Evolutionary conservation across 2,797 vertebrate species (phyloP).

Genomic region (Yasuhikotakia modesta): DNA sequence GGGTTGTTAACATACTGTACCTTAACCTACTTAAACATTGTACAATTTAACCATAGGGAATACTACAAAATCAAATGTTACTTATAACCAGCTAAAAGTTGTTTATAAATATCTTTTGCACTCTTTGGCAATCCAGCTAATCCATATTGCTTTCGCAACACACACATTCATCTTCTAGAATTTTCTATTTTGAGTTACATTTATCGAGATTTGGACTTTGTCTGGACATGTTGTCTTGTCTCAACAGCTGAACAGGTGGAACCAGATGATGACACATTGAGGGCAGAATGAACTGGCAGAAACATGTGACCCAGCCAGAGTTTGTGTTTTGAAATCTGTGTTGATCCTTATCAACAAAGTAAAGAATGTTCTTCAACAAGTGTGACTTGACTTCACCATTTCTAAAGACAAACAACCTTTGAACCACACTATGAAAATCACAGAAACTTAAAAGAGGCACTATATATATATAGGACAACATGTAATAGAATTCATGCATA

Average conservation of each 20-base stretch:
- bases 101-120: neutral
- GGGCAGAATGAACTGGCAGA: constrained; percentile 5
- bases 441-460: neutral
- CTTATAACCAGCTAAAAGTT: neutral
- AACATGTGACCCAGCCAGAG: constrained; percentile 24
- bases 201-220: constrained; percentile 12
- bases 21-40: neutral
- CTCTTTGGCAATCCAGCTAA: too few relatives aligned
- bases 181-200: neutral
- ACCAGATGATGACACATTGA: neutral
- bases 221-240: constrained; percentile 7
- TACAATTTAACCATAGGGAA: constrained; percentile 4
- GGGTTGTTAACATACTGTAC: constrained; percentile 12
- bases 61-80: neutral
- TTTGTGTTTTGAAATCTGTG: constrained; percentile 19
- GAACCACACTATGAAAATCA: too few relatives aligned
- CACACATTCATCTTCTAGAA: too few relatives aligned
- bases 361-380: neutral
- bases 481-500: too few relatives aligned
- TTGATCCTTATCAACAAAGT: constrained; percentile 11
- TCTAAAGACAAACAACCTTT: neutral
- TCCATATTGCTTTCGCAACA: too few relatives aligned
- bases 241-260: constrained; percentile 7
- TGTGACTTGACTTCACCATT: neutral
- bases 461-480: constrained; percentile 17